Evolutionary conservation across 2,113 vertebrate species (phyloP).

Genomic region (Piliocolobus tephrosceles): DNA sequence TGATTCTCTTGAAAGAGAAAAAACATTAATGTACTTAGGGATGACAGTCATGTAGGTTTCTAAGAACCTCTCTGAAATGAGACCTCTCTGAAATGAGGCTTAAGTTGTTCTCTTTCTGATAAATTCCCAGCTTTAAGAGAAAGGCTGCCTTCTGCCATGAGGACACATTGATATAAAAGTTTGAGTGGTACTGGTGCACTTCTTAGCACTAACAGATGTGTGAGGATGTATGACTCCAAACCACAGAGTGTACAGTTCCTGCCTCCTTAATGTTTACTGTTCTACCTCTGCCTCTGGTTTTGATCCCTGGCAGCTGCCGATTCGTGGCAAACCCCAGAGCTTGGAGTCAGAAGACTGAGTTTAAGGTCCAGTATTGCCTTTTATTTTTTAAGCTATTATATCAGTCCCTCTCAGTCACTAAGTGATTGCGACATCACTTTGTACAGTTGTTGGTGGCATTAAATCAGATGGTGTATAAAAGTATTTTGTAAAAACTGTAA

Average conservation of each 20-base stretch:
- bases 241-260: too few species aligned
- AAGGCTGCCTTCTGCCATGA: background rate
- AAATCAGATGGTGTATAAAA: too few species aligned
- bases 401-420: background rate
- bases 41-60: background rate
- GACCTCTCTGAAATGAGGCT: background rate
- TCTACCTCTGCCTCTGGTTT: too few species aligned
- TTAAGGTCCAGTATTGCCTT: too few species aligned
- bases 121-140: background rate
- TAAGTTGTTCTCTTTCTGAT: background rate
- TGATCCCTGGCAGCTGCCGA: too few species aligned
- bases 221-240: background rate
- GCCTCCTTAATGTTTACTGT: too few species aligned
- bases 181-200: background rate
- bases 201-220: background rate
- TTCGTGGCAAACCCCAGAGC: too few species aligned
- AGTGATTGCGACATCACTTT: rapidly evolving
- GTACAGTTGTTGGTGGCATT: too few species aligned
- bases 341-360: too few species aligned
- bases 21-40: background rate
- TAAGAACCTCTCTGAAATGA: background rate
- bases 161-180: background rate
- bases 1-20: background rate
- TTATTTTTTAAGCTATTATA: background rate
- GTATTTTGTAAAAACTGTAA: background rate